Evolutionary conservation across 2,888 invertebrate species (phyloP).

Genomic region (Drosophila antonietae): DNA sequence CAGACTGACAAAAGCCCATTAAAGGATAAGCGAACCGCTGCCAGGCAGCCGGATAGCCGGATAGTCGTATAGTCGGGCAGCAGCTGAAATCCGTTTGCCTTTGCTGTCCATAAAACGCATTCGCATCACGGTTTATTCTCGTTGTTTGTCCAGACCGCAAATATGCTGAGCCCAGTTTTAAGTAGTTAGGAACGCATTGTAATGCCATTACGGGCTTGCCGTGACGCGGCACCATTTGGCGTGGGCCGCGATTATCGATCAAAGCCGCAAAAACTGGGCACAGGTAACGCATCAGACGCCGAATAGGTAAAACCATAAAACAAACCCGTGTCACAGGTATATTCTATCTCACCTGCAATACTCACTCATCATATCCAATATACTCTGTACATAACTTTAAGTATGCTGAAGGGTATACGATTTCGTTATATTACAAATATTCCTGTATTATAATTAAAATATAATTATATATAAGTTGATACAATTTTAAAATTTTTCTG

Average conservation of each 20-base stretch:
- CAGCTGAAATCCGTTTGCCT: conserved; percentile 36
- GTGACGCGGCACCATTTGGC: conserved; percentile 74
- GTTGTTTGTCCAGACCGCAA: conserved; percentile 60
- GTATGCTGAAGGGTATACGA: not conserved
- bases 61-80: conserved; percentile 36
- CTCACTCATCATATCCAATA: conserved; percentile 29
- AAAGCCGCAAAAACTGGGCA: conserved; percentile 71
- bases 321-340: conserved; percentile 53
- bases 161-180: conserved; percentile 41
- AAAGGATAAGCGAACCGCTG: conserved; percentile 66
- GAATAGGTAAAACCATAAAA: conserved; percentile 34
- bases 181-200: conserved; percentile 50
- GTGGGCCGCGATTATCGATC: conserved; percentile 81
- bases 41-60: conserved; percentile 14
- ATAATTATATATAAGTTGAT: too few species aligned
- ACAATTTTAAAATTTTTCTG: too few species aligned
- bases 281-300: conserved; percentile 58
- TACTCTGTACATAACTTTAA: conserved; percentile 6
- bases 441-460: not conserved
- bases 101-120: conserved; percentile 38
- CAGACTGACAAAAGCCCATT: conserved; percentile 78
- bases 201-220: conserved; percentile 73
- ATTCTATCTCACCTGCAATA: conserved; percentile 56
- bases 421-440: too few species aligned
- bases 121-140: conserved; percentile 43